Evolutionary conservation across 2,797 vertebrate genomes (phyloP), one percentile per base, ranked within the genome.

Genomic region (Discoglossus pictus): DNA sequence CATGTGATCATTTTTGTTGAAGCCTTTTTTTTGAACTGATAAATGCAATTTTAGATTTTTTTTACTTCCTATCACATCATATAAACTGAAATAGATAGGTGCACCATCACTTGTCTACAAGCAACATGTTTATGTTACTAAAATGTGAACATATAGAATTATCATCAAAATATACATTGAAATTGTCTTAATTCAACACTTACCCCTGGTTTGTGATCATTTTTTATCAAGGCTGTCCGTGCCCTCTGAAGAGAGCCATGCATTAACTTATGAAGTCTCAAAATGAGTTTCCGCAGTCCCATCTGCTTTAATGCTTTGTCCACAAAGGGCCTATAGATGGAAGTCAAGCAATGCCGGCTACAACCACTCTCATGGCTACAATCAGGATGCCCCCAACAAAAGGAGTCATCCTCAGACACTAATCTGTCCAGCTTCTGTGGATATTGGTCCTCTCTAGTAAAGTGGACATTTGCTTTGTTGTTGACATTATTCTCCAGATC

Each of bases 261-360:
- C 97, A 98, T 98, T 80, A 99, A 88, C 82, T 99, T 99, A 91
- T 98, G 97, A 75, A 99, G 92, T 82, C 97, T 89, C 71, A 97
- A 87, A 82, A 99, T 99, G 60, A 99, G 84, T 83, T 99, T 99
- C 56, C 97, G 89, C 53, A 99, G 87, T 44, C 97, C 97, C 97
- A 99, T 99, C 83, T 99, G 97, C 84, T 99, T 99, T 89, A 99
- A 91, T 52, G 97, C 97, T 87, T 99, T 99, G 87, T 99, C 97
- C 80, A 99, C 97, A 89, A 99, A 99, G 0, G 97, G 97, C 23
- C 97, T 91, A 80, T 99, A 99, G 81, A 99, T 98, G 76, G 95
- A 92, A 10, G 95, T 99, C 72, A 95, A 89, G 77, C 91, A 96
- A 71, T 92, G 88, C 1, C 88, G 85, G 55, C 85, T 87, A 17